phyloP scores from a whole-genome alignment of 2,797 vertebrate species.

The Chaetophractus vellerosus region DNA sequence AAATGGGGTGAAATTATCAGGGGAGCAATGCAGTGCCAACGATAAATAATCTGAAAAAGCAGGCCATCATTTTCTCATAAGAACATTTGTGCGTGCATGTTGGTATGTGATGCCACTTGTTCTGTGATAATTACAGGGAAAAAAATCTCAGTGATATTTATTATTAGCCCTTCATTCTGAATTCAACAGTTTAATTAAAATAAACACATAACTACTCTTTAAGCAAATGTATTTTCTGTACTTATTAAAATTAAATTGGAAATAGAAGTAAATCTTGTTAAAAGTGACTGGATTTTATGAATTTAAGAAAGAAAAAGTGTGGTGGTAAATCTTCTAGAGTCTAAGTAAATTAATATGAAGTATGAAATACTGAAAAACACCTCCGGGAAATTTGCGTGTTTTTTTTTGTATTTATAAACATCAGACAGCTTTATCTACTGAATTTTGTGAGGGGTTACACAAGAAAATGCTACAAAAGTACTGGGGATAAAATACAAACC shows the following conservation, averaged over 20 bases:
- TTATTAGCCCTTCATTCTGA: constrained; percentile 13
- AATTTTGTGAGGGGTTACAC: constrained; percentile 22
- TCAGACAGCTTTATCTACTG: constrained; percentile 22
- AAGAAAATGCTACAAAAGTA: constrained; percentile 20
- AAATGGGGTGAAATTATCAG: constrained; percentile 44
- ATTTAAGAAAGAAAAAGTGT: constrained; percentile 63
- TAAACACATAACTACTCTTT: not conserved
- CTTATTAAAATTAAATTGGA: constrained; percentile 47
- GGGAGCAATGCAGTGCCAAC: not conserved
- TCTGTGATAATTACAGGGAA: constrained; percentile 36
- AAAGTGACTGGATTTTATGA: constrained; percentile 57
- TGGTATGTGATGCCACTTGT: not conserved
- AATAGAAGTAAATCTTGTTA: constrained; percentile 61
- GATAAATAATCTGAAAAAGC: constrained; percentile 7
- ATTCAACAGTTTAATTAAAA: constrained; percentile 14
- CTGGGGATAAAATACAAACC: not conserved
- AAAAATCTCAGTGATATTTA: constrained; percentile 89
- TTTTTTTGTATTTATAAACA: constrained; percentile 51
- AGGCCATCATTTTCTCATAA: not conserved
- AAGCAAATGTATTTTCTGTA: constrained; percentile 54
- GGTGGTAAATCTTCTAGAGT: constrained; percentile 55
- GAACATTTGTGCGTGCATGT: not conserved
- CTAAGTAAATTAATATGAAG: constrained; percentile 56
- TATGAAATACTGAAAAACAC: constrained; percentile 46
- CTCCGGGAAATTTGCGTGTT: not conserved